Percentiles rank a stretch among this genome's conserved stretches.
Conservation (phyloP, 1,140 invertebrate genomes). For the Heliconius melpomene region DNA sequence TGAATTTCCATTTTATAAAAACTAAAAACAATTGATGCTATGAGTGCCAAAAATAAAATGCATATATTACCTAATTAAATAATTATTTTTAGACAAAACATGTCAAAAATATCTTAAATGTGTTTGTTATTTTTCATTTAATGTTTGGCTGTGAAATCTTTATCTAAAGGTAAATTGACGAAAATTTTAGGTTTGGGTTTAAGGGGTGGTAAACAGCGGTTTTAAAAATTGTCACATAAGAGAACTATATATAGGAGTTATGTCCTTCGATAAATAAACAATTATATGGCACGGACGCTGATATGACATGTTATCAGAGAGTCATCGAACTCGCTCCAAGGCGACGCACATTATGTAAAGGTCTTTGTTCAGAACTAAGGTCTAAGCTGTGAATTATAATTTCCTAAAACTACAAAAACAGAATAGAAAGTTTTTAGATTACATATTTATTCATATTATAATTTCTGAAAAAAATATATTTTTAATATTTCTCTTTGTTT, state of each 20-base stretch:
- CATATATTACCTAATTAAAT: neutral
- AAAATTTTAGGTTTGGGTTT: too few species aligned
- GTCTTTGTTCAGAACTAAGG: slow-evolving; percentile 37
- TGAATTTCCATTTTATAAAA: too few species aligned
- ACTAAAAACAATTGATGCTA: neutral
- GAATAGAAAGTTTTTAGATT: neutral
- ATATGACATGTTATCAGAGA: slow-evolving; percentile 35
- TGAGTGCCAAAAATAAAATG: neutral
- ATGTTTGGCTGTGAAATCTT: too few species aligned
- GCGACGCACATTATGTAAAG: slow-evolving; percentile 38
- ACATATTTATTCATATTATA: too few species aligned
- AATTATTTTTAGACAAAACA: neutral
- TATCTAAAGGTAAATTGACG: too few species aligned
- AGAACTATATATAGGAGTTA: slow-evolving; percentile 24
- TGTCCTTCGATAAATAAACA: slow-evolving; percentile 44
- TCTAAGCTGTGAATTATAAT: slow-evolving; percentile 1
- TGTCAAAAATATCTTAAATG: neutral
- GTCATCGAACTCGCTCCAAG: slow-evolving; percentile 38
- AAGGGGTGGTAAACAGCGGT: neutral
- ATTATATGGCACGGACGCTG: slow-evolving; percentile 41
- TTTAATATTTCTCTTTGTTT: too few species aligned
- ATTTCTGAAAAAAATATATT: too few species aligned
- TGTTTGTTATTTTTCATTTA: too few species aligned
- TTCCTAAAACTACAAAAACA: neutral
- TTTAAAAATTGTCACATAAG: neutral